Base-by-base conservation (phyloP, 2,113 vertebrate genomes). In the Bufo bufo region DNA sequence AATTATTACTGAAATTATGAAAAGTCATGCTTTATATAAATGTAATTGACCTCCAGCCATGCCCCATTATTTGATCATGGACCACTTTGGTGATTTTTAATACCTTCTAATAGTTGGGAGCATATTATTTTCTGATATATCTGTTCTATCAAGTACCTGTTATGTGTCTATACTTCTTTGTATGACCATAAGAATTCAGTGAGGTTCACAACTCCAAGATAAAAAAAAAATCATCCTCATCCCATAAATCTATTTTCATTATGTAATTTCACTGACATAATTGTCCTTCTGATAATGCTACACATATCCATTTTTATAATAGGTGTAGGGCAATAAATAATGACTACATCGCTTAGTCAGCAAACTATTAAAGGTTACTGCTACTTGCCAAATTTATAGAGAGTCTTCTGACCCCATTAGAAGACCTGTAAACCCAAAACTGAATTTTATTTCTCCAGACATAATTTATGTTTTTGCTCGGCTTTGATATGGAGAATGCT, bases 241-340 rank as follows among this genome's bases (percentile, higher is more conserved):
- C 71, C 74, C 23, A 87, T 69, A 90, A 85, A 74, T 83, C 52
- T 61, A 77, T 77, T 89, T 59, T 83, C 85, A 87, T 83, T 77
- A 87, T 89, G 91, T 84, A 77, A 84, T 90, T 89, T 56, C 49
- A 85, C 87, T 77, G 85, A 86, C 52, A 65, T 75, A 87, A 87
- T 81, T 19, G 69, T 72, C 69, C 47, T 90, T 19, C 43, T 79
- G 87, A 59, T 79, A 88, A 82, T 45, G 47, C 8, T 17, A 85
- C 77, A 58, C 74, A 74, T 58, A 61, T 33, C 11, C 19, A 45
- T 71, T 72, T 80, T 82, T 59, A 85, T 63, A 75, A 82, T 59
- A 77, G 77, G 19, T 12, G 77, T 56, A 83, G 23, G 84, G 19
- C 74, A 84, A 81, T 54, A 85, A 43, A 84, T 77, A 77, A 78